Percentiles rank a stretch among this genome's conserved stretches.
These are phyloP conservation scores for Montipora sp. DNA, from an alignment of 64 coral and sea anemone genomes.

Conservation along the genomic window DNA sequence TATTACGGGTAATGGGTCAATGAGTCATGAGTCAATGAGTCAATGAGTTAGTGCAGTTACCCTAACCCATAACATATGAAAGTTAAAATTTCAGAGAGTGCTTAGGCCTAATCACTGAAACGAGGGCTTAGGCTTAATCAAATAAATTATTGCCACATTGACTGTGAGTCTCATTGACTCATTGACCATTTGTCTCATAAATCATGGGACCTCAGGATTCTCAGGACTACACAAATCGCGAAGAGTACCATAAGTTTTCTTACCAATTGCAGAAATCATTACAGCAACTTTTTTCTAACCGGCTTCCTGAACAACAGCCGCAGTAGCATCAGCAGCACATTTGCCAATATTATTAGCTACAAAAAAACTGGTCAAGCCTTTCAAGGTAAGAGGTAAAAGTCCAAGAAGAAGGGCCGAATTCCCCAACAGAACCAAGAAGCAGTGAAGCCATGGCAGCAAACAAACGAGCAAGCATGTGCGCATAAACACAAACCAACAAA, in stretches of 20 bases:
- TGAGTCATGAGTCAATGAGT: too few relatives aligned
- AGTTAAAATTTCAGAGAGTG: too few relatives aligned
- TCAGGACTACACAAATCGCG: constrained; percentile 37
- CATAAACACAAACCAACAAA: background rate
- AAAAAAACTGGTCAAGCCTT: constrained; percentile 50
- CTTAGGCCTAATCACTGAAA: too few relatives aligned
- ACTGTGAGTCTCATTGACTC: too few relatives aligned
- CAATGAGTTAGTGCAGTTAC: too few relatives aligned
- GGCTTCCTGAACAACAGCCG: background rate
- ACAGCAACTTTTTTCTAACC: background rate
- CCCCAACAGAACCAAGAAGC: constrained; percentile 55
- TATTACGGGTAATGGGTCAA: too few relatives aligned
- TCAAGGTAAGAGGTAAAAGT: constrained; percentile 5
- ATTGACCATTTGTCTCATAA: too few relatives aligned
- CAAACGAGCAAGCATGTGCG: background rate
- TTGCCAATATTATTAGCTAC: background rate
- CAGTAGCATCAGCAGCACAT: constrained; percentile 17
- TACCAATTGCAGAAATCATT: background rate
- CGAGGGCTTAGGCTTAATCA: too few relatives aligned
- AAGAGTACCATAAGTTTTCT: constrained; percentile 29
- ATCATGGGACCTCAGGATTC: background rate
- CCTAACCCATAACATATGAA: too few relatives aligned
- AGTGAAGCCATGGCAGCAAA: constrained; percentile 3
- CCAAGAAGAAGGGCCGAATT: constrained; percentile 56
- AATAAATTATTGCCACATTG: too few relatives aligned